Percentiles rank a stretch among this genome's conserved stretches.
Conservation (phyloP, 2,888 invertebrate species). For the Siphlonurus alternatus region DNA sequence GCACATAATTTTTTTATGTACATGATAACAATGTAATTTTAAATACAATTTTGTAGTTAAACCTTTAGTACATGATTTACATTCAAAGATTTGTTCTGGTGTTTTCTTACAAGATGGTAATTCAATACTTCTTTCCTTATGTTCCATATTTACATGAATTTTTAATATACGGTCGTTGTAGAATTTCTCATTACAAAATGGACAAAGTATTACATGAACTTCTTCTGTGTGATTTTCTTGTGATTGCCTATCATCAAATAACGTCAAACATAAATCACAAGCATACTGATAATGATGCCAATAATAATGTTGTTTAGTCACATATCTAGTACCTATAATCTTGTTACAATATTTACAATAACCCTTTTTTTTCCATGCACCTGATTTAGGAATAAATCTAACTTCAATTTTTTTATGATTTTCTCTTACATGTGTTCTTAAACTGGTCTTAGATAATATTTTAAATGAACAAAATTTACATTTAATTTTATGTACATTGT, state of each 20-base stretch:
- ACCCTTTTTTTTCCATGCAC: not conserved
- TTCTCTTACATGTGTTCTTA: not conserved
- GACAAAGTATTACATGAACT: not conserved
- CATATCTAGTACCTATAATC: not conserved
- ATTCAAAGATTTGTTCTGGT: not conserved
- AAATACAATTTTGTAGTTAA: not conserved
- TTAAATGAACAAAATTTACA: not conserved
- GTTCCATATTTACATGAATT: not conserved
- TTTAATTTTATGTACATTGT: not conserved
- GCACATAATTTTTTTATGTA: not conserved
- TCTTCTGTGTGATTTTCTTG: not conserved
- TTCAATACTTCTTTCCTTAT: not conserved
- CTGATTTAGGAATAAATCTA: not conserved
- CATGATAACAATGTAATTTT: not conserved
- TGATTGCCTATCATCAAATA: not conserved
- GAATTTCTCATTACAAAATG: not conserved
- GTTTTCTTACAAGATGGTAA: not conserved
- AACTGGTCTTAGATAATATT: not conserved
- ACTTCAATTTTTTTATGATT: not conserved
- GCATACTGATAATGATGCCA: not conserved
- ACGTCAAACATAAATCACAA: not conserved
- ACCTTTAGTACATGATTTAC: not conserved
- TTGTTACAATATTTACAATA: not conserved
- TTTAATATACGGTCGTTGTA: not conserved
- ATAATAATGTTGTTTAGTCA: not conserved